Base-by-base conservation (phyloP, 1,140 invertebrate genomes). In the Rhopalosiphum maidis region DNA sequence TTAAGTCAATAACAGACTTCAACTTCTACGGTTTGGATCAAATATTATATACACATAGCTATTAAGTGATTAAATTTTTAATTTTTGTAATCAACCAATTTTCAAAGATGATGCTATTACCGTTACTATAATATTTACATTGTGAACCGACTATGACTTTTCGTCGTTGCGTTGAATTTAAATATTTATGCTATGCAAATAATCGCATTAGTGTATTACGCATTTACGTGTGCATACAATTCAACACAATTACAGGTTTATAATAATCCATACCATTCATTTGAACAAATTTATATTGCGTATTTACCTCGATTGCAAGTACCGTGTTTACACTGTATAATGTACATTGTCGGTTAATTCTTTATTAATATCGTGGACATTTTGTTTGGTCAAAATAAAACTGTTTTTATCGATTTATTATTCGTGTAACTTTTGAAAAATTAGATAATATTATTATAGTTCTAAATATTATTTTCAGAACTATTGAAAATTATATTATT, bases 21-120 rank as follows among this genome's bases (percentile, higher is more conserved):
- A 18, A n/a, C 30, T 77, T 9, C 35, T 23, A 23, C 82, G 22
- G 82, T 11, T 41, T 8, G 35, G 22, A 83, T 22, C 82, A 35
- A 41, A 41, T 37, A 83, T 9, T 41, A 23, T 41, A 25, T 23
- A 83, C 82, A 83, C 82, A 23, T 35, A 68, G 60, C 15, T 77
- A n/a, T 77, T 77, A 77, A 77, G 60, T 77, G 60, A 77, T 77
- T 77, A 77, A 77, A 77, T 77, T n/a, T 77, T 77, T n/a, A 77
- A 77, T 77, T 77, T 77, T 77, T 77, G 11, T 77, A n/a, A 77
- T 77, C 60, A 7, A 77, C 60, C 60, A 77, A 77, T 77, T 77
- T 77, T 77, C 60, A 77, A 77, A 77, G 30, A n/a, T 77, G 60
- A 68, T n/a, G 11, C 60, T 7, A 35, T 77, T 35, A 35, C 60